Evolutionary conservation across 2,888 invertebrate genomes (phyloP).

Genomic region (Coenonympha glycerion): DNA sequence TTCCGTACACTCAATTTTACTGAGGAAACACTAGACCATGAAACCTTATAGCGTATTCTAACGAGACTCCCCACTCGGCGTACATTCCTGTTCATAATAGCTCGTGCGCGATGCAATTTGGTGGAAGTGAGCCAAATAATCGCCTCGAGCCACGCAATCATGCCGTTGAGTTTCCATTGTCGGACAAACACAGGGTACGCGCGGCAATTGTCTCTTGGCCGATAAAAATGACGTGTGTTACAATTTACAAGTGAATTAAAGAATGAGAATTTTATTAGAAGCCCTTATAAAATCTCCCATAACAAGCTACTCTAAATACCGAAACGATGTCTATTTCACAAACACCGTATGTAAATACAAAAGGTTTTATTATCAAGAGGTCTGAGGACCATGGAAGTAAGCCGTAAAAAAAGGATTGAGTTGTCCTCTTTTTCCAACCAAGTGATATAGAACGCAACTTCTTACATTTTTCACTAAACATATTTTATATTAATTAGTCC

Average conservation of each 20-base stretch:
- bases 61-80: conserved; percentile 42
- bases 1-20: neutral
- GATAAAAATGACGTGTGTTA: neutral
- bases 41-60: conserved; percentile 30
- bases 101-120: conserved; percentile 64
- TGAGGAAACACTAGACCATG: conserved; percentile 15
- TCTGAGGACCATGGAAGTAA: no score
- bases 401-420: no score
- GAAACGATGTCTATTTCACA: no score
- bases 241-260: neutral
- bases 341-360: no score
- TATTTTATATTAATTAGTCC: no score
- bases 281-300: neutral
- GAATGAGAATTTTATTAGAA: neutral
- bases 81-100: conserved; percentile 47
- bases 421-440: no score
- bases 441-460: no score
- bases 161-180: conserved; percentile 41
- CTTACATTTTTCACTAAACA: no score
- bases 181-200: conserved; percentile 16
- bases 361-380: no score
- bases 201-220: neutral
- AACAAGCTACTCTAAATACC: no score
- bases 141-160: conserved; percentile 62
- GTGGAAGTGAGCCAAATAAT: conserved; percentile 67